Evolutionary conservation across 2,797 vertebrate species (phyloP).

Genomic region (Mormyrus proboscirostris): DNA sequence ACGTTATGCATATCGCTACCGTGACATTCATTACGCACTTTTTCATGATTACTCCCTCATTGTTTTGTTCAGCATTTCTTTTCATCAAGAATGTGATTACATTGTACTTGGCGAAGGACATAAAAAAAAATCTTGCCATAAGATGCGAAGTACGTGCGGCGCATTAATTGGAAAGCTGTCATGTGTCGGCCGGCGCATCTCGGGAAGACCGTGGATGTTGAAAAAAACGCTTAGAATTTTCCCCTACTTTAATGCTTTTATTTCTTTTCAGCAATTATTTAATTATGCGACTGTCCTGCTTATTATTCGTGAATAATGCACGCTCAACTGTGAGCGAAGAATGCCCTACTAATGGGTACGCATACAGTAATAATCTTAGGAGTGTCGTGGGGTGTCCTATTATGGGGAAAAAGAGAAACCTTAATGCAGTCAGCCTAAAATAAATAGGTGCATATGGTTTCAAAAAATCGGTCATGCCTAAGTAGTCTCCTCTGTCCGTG

Average conservation of each 20-base stretch:
- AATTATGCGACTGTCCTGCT: slow-evolving; percentile 6
- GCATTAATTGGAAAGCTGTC: slow-evolving; percentile 51
- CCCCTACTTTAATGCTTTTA: neutral
- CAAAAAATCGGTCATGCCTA: neutral
- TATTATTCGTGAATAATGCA: slow-evolving; percentile 4
- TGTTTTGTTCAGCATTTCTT: slow-evolving; percentile 40
- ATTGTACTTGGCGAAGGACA: slow-evolving; percentile 61
- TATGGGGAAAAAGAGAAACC: neutral
- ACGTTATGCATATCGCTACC: neutral
- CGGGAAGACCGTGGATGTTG: slow-evolving; percentile 31
- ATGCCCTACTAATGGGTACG: slow-evolving; percentile 6
- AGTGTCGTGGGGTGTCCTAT: neutral
- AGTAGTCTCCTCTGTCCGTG: neutral
- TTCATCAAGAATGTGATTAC: slow-evolving; percentile 60
- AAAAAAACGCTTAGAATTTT: slow-evolving; percentile 10
- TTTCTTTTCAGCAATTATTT: slow-evolving; percentile 11
- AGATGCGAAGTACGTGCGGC: slow-evolving; percentile 48
- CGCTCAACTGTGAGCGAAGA: neutral
- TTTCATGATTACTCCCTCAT: slow-evolving; percentile 37
- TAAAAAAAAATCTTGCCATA: slow-evolving; percentile 41
- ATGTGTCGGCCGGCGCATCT: slow-evolving; percentile 40
- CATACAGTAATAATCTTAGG: neutral
- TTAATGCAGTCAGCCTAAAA: neutral
- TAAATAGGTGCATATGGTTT: neutral
- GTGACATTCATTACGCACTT: neutral